phyloP scores from a whole-genome alignment of 1,140 invertebrate genomes.

The Drosophila hydei region DNA sequence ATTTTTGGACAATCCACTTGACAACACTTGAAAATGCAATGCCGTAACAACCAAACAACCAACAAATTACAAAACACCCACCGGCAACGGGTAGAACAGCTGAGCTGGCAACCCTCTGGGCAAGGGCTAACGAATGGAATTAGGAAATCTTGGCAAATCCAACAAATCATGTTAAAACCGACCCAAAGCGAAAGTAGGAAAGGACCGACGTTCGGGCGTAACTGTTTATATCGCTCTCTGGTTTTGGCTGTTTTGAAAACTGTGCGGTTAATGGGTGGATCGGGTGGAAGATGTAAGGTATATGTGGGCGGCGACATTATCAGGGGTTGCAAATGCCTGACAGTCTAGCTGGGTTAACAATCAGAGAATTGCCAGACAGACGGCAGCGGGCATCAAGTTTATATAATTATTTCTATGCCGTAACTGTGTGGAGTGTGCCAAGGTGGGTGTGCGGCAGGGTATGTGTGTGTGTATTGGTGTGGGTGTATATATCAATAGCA shows the following conservation, averaged over 20 bases:
- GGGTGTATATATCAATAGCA: conserved; percentile 32
- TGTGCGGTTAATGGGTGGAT: conserved; percentile 55
- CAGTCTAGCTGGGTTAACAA: conserved; percentile 41
- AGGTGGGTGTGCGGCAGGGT: conserved; percentile 22
- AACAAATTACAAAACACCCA: conserved; percentile 44
- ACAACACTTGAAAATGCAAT: conserved; percentile 31
- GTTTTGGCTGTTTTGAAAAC: conserved; percentile 74
- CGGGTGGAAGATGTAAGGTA: background rate
- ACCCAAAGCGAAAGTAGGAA: conserved; percentile 38
- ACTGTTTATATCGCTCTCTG: conserved; percentile 71
- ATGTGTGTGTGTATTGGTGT: conserved; percentile 27
- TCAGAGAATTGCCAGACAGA: conserved; percentile 74
- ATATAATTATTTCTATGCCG: conserved; percentile 83
- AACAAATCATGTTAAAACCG: conserved; percentile 82
- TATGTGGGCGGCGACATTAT: conserved; percentile 55
- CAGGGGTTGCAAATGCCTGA: conserved; percentile 67
- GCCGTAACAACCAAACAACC: conserved; percentile 44
- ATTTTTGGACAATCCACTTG: conserved; percentile 23
- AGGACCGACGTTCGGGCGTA: conserved; percentile 36
- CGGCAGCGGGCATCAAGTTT: conserved; percentile 70
- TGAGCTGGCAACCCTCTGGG: conserved; percentile 51
- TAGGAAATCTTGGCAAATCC: conserved; percentile 82
- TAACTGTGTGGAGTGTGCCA: conserved; percentile 51
- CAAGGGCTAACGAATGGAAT: conserved; percentile 70
- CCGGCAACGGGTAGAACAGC: conserved; percentile 11